phyloP scores from a whole-genome alignment of 1,140 invertebrate species.

The Cyclargus thomasi region DNA sequence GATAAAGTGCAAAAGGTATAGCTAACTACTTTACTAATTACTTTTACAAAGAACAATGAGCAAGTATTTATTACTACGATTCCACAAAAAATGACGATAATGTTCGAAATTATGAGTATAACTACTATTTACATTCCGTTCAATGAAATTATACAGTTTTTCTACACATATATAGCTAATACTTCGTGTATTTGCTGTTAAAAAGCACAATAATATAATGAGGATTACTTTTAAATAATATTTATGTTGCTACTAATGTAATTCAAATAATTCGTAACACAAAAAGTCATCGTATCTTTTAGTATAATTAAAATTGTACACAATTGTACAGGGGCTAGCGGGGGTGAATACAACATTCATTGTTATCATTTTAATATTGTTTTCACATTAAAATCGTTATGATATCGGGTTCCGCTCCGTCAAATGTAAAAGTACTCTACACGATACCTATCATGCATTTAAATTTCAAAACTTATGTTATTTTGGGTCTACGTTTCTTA shows the following conservation, averaged over 20 bases:
- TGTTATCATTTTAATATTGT: not conserved
- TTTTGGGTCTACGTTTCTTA: not conserved
- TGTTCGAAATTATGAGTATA: too few relatives aligned
- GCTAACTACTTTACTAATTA: not conserved
- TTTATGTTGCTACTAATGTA: not conserved
- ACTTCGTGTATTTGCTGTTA: not conserved
- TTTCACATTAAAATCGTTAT: slow-evolving; percentile 5
- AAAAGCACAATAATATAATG: not conserved
- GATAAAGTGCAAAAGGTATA: not conserved
- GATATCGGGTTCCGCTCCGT: not conserved
- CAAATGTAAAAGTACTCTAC: slow-evolving; percentile 9
- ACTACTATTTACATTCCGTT: not conserved
- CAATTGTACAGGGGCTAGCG: not conserved
- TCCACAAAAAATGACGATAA: not conserved
- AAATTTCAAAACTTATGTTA: not conserved
- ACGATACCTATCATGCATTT: not conserved
- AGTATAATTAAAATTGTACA: not conserved
- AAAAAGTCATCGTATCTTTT: too few relatives aligned
- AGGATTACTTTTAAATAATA: too few relatives aligned
- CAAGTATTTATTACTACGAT: not conserved
- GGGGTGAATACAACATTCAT: not conserved
- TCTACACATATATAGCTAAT: not conserved
- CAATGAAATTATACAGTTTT: not conserved
- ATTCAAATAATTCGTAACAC: too few relatives aligned
- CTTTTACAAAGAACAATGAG: not conserved